phyloP scores from a whole-genome alignment of 2,888 invertebrate species.

The Dexiosoma caninum region DNA sequence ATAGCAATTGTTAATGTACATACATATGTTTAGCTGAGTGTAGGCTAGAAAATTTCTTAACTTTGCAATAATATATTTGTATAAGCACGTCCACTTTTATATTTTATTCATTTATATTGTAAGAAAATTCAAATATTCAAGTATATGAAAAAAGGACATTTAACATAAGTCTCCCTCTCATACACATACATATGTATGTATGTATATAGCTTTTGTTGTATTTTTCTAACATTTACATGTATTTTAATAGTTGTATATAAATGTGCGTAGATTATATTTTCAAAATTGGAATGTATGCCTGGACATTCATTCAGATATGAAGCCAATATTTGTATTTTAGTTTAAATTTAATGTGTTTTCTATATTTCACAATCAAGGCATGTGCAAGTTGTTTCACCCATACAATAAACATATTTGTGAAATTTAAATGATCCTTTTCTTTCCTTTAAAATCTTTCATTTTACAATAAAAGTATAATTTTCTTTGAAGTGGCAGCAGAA shows the following conservation, averaged over 20 bases:
- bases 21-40: conserved; percentile 33
- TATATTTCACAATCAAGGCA: conserved; percentile 63
- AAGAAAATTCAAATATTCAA: not conserved
- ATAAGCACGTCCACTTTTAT: conserved; percentile 53
- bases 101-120: conserved; percentile 33
- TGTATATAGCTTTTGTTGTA: not conserved
- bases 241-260: not conserved
- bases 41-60: conserved; percentile 50
- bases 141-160: conserved; percentile 41
- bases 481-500: conserved; percentile 70
- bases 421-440: conserved; percentile 66
- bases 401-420: conserved; percentile 45
- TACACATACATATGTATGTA: not conserved
- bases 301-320: no score
- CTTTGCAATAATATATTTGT: conserved; percentile 52
- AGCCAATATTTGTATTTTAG: conserved; percentile 61
- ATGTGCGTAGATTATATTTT: not conserved
- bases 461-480: conserved; percentile 68
- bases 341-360: conserved; percentile 76
- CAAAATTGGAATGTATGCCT: not conserved
- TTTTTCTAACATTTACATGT: conserved; percentile 27
- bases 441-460: not conserved
- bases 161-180: conserved; percentile 38
- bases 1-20: conserved; percentile 24
- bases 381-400: conserved; percentile 2